Evolutionary conservation across 2,113 vertebrate genomes (phyloP).

Genomic region (Ammodramus savannarum): DNA sequence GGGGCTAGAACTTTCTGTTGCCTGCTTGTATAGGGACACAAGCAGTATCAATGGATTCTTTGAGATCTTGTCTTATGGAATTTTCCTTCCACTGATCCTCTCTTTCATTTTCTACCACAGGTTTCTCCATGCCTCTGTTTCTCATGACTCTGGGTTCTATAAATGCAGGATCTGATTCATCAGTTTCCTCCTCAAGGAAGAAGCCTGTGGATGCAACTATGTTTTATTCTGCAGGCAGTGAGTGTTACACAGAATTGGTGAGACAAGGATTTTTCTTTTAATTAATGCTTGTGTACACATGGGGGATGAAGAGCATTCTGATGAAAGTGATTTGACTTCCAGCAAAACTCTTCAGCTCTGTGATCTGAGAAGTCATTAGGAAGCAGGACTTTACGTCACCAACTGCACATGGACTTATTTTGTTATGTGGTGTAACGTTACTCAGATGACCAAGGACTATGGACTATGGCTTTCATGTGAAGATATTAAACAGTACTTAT

Average conservation of each 20-base stretch:
- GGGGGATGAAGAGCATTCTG: background rate
- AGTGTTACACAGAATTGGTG: background rate
- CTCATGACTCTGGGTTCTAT: background rate
- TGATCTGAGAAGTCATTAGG: background rate
- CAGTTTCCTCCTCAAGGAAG: background rate
- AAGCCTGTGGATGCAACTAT: background rate
- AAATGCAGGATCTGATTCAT: background rate
- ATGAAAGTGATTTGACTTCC: background rate
- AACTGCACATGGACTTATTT: background rate
- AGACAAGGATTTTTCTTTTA: background rate
- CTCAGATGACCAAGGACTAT: background rate
- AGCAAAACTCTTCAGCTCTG: background rate
- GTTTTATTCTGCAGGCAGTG: background rate
- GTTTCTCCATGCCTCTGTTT: background rate
- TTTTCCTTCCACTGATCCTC: background rate
- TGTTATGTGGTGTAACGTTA: background rate
- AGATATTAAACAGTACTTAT: background rate
- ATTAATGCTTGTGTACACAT: background rate
- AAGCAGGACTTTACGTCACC: background rate
- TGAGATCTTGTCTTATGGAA: background rate
- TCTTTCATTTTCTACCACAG: background rate
- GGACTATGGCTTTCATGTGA: background rate
- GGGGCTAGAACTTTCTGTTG: background rate
- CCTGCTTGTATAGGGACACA: background rate
- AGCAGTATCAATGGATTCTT: background rate